Conservation (phyloP, 1,140 invertebrate genomes). For the Antheraea pernyi region DNA sequence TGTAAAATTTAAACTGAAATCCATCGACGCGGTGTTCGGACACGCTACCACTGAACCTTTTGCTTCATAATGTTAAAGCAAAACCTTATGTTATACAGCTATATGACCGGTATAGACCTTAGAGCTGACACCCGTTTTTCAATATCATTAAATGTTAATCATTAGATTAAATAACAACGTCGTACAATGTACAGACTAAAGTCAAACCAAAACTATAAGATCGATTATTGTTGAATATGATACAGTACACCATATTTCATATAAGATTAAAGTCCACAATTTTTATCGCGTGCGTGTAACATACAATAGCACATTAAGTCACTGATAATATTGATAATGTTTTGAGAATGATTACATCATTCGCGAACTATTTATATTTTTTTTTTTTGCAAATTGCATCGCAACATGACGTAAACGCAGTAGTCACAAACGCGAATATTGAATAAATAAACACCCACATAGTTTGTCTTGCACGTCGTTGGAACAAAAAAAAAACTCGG, state of each 20-base stretch:
- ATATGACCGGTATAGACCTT: too few species aligned
- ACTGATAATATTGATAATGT: not conserved
- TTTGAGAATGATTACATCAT: not conserved
- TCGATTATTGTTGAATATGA: not conserved
- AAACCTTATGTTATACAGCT: too few species aligned
- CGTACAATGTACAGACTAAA: too few species aligned
- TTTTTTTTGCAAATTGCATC: not conserved
- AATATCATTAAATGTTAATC: too few species aligned
- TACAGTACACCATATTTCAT: not conserved
- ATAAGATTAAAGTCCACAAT: not conserved
- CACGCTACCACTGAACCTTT: too few species aligned
- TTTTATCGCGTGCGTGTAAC: not conserved
- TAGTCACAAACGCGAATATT: not conserved
- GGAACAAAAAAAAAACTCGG: not conserved
- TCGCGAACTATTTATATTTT: not conserved
- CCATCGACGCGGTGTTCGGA: too few species aligned
- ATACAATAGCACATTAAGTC: not conserved
- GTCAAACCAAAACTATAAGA: not conserved
- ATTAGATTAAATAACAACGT: too few species aligned
- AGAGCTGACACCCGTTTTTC: too few species aligned
- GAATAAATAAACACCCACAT: slow-evolving; percentile 4
- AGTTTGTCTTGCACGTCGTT: not conserved
- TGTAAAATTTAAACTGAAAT: too few species aligned
- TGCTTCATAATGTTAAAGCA: too few species aligned
- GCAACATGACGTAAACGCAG: not conserved